Evolutionary conservation across 1,140 invertebrate species (phyloP).

Genomic region (Pygmarrhopalites habei): DNA sequence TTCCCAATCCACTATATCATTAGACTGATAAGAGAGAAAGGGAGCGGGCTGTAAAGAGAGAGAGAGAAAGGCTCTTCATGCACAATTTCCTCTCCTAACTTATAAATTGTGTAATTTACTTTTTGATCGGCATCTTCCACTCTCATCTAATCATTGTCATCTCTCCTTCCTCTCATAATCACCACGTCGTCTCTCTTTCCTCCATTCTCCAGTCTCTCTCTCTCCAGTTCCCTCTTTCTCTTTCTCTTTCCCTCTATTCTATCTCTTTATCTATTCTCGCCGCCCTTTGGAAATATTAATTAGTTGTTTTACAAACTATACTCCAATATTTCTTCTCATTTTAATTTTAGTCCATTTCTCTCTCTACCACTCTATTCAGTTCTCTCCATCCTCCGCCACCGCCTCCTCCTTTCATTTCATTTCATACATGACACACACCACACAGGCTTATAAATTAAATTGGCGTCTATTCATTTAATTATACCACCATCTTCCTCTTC

Average conservation of each 20-base stretch:
- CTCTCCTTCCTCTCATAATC: too few species aligned
- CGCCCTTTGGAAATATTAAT: conserved; percentile 12
- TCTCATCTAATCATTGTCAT: conserved; percentile 18
- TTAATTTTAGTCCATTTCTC: too few species aligned
- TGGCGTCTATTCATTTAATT: background rate
- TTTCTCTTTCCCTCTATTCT: conserved; percentile 2
- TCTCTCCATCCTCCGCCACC: background rate
- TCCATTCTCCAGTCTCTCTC: background rate
- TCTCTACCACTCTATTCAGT: too few species aligned
- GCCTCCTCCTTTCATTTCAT: conserved; percentile 2
- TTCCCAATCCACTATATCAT: too few species aligned
- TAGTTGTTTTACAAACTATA: background rate
- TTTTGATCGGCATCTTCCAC: conserved; percentile 2
- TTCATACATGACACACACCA: background rate
- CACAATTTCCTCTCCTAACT: too few species aligned
- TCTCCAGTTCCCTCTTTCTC: conserved; percentile 17
- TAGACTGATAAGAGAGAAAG: too few species aligned
- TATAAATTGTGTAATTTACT: too few species aligned
- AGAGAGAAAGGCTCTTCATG: too few species aligned
- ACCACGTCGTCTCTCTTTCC: conserved; percentile 13
- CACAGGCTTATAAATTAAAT: background rate
- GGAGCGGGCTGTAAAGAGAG: too few species aligned
- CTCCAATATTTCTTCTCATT: background rate
- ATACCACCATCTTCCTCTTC: too few species aligned
- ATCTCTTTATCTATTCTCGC: conserved; percentile 5